phyloP scores from a whole-genome alignment of 1,140 invertebrate species.

The Bombus ignitus region DNA sequence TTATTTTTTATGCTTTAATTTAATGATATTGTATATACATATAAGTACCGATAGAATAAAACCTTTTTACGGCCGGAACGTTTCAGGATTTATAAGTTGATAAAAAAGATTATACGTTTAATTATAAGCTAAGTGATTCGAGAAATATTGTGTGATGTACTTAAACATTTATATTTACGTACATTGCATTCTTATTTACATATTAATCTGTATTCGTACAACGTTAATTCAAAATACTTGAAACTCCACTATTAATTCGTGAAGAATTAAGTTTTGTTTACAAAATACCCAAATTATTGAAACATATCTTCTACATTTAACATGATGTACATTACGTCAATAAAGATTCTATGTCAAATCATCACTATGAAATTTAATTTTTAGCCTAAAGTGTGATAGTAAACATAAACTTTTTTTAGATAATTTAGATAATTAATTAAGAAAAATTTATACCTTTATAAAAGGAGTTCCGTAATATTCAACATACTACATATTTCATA shows the following conservation, averaged over 20 bases:
- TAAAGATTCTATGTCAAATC: slow-evolving; percentile 19
- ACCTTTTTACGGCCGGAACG: slow-evolving; percentile 33
- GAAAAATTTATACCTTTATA: background rate
- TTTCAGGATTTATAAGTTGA: slow-evolving; percentile 30
- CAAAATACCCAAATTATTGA: slow-evolving; percentile 37
- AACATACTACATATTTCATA: background rate
- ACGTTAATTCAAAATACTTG: background rate
- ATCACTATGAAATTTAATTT: background rate
- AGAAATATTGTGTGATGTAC: background rate
- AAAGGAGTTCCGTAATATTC: background rate
- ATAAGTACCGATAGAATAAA: slow-evolving; percentile 37
- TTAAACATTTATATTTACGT: slow-evolving; percentile 10
- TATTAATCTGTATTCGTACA: background rate
- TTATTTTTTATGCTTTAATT: slow-evolving; percentile 34
- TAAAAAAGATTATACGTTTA: background rate
- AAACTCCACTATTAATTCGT: background rate
- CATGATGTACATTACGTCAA: slow-evolving; percentile 11
- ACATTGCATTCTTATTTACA: background rate
- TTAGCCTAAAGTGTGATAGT: background rate
- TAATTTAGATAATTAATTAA: no score
- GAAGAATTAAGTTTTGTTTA: slow-evolving; percentile 35
- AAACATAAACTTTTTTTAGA: no score
- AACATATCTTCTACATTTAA: slow-evolving; percentile 45
- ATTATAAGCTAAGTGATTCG: slow-evolving; percentile 17
- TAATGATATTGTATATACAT: slow-evolving; percentile 29